These are phyloP conservation scores for Allacma fusca DNA, from an alignment of 2,888 invertebrate species.

Conservation along the genomic window DNA sequence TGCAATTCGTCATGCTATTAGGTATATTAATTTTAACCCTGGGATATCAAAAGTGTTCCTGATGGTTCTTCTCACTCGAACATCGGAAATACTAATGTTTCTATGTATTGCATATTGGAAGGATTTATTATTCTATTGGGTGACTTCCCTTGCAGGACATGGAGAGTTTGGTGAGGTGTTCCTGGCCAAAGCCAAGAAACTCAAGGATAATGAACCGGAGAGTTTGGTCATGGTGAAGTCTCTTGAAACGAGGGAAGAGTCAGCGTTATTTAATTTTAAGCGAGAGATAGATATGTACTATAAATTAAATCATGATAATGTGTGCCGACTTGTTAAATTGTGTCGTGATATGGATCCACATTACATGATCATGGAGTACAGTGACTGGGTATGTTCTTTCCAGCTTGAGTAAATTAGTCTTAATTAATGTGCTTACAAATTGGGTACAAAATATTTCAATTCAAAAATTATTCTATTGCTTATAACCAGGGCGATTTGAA, in stretches of 20 bases:
- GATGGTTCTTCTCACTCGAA: too few relatives aligned
- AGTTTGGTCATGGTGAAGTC: conserved; percentile 77
- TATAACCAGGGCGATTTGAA: conserved; percentile 94
- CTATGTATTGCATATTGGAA: too few relatives aligned
- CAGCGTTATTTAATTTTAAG: conserved; percentile 81
- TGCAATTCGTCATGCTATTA: conserved; percentile 70
- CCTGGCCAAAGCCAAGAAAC: conserved; percentile 72
- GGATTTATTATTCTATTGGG: too few relatives aligned
- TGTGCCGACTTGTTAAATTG: conserved; percentile 69
- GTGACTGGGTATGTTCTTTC: conserved; percentile 93
- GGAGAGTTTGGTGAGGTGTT: conserved; percentile 93
- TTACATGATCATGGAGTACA: conserved; percentile 87
- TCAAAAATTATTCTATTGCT: too few relatives aligned
- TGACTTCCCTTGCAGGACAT: conserved; percentile 70
- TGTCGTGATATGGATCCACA: conserved; percentile 80
- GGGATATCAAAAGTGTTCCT: too few relatives aligned
- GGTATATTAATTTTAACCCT: too few relatives aligned
- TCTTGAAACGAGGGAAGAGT: conserved; percentile 77
- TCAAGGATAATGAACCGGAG: conserved; percentile 60
- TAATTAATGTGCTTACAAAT: not conserved
- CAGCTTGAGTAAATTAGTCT: conserved; percentile 28
- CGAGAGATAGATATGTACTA: conserved; percentile 87
- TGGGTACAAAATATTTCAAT: too few relatives aligned
- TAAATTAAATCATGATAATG: conserved; percentile 81
- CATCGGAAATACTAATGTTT: not conserved